Base-by-base conservation (phyloP, 2,113 vertebrate species). In the Charina bottae region DNA sequence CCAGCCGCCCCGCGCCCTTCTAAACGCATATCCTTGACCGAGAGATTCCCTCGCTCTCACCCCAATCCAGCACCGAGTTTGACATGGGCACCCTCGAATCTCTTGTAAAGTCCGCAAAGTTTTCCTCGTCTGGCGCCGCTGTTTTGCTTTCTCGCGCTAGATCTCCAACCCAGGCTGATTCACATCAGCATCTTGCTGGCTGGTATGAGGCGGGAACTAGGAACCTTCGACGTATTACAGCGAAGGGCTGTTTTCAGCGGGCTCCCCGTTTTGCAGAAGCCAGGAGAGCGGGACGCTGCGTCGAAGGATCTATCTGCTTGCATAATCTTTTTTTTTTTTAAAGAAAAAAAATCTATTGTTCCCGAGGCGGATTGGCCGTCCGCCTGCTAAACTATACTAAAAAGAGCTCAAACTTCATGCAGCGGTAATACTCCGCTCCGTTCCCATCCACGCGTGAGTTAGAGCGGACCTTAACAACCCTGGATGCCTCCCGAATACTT, bases 321-420 rank as follows among this genome's bases (percentile, higher is more conserved):
- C 64, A 28, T 91, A 86, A 78, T 62, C 23, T 33, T 83, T 19
- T 83, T 60, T 24, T 15, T 8, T 26, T 26, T 26, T 2, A 2
- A 9, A 2, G 0, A 1, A 23, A 1, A 2, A 19, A n/a, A n/a
- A 46, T 5, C 0, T 33, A 33, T 19, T 58, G 49, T 19, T 33
- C 33, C 28, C 15, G 49, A 53, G 46, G 19, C 17, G 58, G 15
- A 78, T 78, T 33, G n/a, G 33, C 17, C 15, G 68, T 8, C 68
- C 68, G 6, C 68, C n/a, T 78, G n/a, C n/a, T 37, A 19, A 2
- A 78, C 5, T 37, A 19, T 6, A 78, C 5, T 33, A 37, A 37
- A 72, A 37, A 8, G n/a, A 19, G 68, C 15, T 8, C 6, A 21
- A 78, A 78, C 68, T 37, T 37, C 68, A 19, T 26, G 62, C 26